Base-by-base conservation (phyloP, 2,888 invertebrate genomes). In the Eugnorisma glareosa region DNA sequence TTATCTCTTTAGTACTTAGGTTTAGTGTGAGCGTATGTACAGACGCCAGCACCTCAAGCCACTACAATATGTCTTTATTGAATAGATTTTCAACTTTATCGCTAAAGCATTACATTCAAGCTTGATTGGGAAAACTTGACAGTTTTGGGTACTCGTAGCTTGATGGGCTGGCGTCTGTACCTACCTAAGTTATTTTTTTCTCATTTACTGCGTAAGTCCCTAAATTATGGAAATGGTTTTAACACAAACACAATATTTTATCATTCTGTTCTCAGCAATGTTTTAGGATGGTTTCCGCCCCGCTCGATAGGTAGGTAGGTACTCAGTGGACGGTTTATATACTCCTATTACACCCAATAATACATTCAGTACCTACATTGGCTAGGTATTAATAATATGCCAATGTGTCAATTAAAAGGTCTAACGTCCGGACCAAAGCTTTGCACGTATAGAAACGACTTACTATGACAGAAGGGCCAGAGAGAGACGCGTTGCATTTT, bases 331-430 rank as follows among this genome's bases (percentile, higher is more conserved):
- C 5, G n/a, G 13, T 54, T 54, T n/a, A 54, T 54, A 54, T n/a
- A 54, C 21, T n/a, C 11, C 54, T 21, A 61, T 57, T 31, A 61
- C 4, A 21, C 57, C 24, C 24, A n/a, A 40, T 28, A 0, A 73
- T 43, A 57, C 7, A 63, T 77, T 64, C 59, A 72, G 18, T 10
- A 35, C 40, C 8, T 40, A n/a, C 40, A 1, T 28, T 18, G 45
- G 31, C 57, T 28, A 59, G 21, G 15, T 59, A 35, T 51, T 48
- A 48, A 21, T 31, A 31, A 43, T 48, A 67, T 51, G 67, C 63
- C 73, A 48, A 81, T 77, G 67, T 82, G 71, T 82, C 77, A 77
- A 82, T 82, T 59, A 59, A 21, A 73, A 73, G 73, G 37, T 75
- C 24, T 15, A 21, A 48, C 66, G 35, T 84, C 83, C 86, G 66